phyloP scores from a whole-genome alignment of 2,113 vertebrate species.

The Sinocyclocheilus grahami region DNA sequence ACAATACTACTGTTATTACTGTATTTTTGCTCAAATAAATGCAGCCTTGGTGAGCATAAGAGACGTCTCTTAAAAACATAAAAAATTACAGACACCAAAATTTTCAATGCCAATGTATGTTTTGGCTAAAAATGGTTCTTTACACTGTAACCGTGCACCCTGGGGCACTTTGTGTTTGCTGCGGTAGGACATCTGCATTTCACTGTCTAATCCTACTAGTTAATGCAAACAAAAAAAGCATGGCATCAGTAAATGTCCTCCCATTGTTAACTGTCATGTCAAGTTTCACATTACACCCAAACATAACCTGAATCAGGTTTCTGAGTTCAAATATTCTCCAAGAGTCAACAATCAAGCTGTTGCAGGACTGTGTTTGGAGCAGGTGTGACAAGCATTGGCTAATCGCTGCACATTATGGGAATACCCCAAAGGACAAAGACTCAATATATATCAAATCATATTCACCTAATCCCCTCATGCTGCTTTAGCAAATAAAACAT shows the following conservation, averaged over 20 bases:
- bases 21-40: neutral
- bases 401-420: neutral
- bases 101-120: neutral
- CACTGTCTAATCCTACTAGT: conserved; percentile 1
- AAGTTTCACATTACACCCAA: conserved; percentile 40
- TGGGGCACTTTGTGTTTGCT: neutral
- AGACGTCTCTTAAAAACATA: neutral
- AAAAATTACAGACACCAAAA: no score
- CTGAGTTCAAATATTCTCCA: conserved; percentile 22
- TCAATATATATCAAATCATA: conserved; percentile 15
- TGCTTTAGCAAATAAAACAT: conserved; percentile 3
- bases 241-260: neutral
- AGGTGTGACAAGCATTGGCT: conserved; percentile 8
- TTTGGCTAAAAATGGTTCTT: neutral
- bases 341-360: conserved; percentile 14
- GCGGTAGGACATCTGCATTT: neutral
- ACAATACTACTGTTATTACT: neutral
- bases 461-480: neutral
- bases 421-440: neutral
- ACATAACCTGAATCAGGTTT: conserved; percentile 10
- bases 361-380: conserved; percentile 3
- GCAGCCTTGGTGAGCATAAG: neutral
- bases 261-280: conserved; percentile 12
- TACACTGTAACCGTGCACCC: neutral
- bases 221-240: conserved; percentile 24